These are phyloP conservation scores for Zaprionus africanus DNA, from an alignment of 1,140 invertebrate species.

Conservation along the genomic window DNA sequence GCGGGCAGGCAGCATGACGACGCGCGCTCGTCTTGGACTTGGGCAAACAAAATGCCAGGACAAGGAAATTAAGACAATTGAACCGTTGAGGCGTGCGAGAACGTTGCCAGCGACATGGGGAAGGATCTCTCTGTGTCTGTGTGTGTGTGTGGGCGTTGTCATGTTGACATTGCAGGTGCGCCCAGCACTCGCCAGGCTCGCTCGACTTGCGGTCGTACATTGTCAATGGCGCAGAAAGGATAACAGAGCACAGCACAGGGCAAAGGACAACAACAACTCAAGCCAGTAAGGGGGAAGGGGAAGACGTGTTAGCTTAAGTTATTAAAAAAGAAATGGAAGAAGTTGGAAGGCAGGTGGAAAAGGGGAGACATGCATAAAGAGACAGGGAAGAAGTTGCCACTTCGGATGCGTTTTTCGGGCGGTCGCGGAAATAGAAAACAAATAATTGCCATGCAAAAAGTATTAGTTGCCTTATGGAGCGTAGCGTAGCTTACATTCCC, in stretches of 20 bases:
- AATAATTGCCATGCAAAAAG: constrained; percentile 82
- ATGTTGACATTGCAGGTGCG: constrained; percentile 80
- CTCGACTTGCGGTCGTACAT: constrained; percentile 51
- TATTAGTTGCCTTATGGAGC: constrained; percentile 61
- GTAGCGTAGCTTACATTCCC: constrained; percentile 4
- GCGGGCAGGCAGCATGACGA: constrained; percentile 27
- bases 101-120: constrained; percentile 49
- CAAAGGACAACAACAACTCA: constrained; percentile 29
- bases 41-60: constrained; percentile 76
- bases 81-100: constrained; percentile 79
- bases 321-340: constrained; percentile 70
- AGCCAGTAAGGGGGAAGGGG: neutral
- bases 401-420: neutral
- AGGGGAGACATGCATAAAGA: constrained; percentile 6
- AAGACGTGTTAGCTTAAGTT: constrained; percentile 78
- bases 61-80: constrained; percentile 82
- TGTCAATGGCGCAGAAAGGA: constrained; percentile 79
- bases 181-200: constrained; percentile 38
- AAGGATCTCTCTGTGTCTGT: constrained; percentile 25
- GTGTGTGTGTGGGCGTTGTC: constrained; percentile 55
- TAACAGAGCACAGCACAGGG: constrained; percentile 51
- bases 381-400: neutral
- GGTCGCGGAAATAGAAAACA: constrained; percentile 59
- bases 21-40: constrained; percentile 48
- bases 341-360: constrained; percentile 13